Conservation (phyloP, 2,888 invertebrate species). For the Graphium colonna region DNA sequence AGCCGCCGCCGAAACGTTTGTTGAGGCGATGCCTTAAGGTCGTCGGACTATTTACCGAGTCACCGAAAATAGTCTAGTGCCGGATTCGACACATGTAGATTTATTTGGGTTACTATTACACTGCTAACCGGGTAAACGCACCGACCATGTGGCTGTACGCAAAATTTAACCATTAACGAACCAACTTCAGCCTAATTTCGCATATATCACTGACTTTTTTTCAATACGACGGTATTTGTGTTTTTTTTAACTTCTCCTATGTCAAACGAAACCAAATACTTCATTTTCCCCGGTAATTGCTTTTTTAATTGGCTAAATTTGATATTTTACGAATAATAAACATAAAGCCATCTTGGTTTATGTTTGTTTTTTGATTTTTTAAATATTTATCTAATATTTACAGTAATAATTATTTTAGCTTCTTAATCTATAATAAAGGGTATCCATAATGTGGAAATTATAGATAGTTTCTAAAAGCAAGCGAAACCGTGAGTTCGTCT, state of each 20-base stretch:
- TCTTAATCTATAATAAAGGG: background rate
- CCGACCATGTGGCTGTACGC: slow-evolving; percentile 2
- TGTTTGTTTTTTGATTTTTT: no score
- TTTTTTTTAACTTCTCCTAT: slow-evolving; percentile 10
- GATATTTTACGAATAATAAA: no score
- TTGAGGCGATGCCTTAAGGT: slow-evolving; percentile 35
- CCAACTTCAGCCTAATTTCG: slow-evolving; percentile 10
- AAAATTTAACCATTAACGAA: slow-evolving; percentile 4
- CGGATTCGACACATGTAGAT: slow-evolving; percentile 52
- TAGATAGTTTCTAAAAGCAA: slow-evolving; percentile 39
- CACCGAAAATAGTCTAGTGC: slow-evolving; percentile 47
- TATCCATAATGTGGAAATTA: slow-evolving; percentile 37
- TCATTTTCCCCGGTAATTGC: background rate
- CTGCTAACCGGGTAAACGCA: slow-evolving; percentile 46
- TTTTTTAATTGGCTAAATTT: background rate
- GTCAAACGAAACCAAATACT: background rate
- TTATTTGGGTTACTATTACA: slow-evolving; percentile 58
- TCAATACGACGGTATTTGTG: slow-evolving; percentile 5
- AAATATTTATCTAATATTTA: background rate
- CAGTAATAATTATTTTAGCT: background rate
- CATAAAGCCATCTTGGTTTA: no score
- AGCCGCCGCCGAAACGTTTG: background rate
- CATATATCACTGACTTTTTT: slow-evolving; percentile 4
- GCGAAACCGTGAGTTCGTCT: slow-evolving; percentile 62
- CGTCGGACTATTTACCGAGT: slow-evolving; percentile 44